Evolutionary conservation across 2,113 vertebrate species (phyloP).

Genomic region (Rynchops niger): DNA sequence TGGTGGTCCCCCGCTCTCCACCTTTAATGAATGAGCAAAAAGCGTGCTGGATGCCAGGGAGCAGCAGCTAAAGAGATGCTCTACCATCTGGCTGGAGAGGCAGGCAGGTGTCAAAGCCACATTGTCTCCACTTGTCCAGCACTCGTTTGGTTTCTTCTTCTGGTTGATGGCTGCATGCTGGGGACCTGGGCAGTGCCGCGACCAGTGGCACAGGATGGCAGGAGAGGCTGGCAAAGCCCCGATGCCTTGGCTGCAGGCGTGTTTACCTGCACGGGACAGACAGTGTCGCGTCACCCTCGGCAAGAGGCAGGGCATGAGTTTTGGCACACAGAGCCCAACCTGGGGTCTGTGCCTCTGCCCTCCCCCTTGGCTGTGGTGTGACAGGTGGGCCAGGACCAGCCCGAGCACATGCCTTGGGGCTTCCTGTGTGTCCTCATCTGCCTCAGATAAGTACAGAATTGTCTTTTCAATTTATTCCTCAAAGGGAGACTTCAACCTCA

Average conservation of each 20-base stretch:
- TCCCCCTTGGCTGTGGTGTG: neutral
- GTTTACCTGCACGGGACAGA: neutral
- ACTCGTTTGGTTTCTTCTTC: neutral
- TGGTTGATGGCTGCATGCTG: neutral
- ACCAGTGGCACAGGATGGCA: neutral
- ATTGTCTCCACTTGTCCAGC: neutral
- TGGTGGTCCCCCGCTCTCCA: neutral
- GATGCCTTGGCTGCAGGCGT: neutral
- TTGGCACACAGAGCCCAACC: neutral
- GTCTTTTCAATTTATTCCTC: neutral
- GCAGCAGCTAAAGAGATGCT: neutral
- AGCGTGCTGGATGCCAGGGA: neutral
- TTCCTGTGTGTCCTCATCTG: neutral
- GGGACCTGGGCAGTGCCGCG: accelerated
- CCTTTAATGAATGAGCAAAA: neutral
- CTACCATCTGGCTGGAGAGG: neutral
- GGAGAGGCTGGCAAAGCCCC: neutral
- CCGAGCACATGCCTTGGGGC: neutral
- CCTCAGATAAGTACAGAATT: neutral
- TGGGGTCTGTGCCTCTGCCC: neutral
- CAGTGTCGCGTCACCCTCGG: neutral
- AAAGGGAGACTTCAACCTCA: neutral
- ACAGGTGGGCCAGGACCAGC: neutral
- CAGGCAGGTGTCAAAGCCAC: neutral
- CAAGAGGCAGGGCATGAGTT: neutral